These are phyloP conservation scores for Hestina assimilis DNA, from an alignment of 1,140 invertebrate genomes.

Conservation along the genomic window DNA sequence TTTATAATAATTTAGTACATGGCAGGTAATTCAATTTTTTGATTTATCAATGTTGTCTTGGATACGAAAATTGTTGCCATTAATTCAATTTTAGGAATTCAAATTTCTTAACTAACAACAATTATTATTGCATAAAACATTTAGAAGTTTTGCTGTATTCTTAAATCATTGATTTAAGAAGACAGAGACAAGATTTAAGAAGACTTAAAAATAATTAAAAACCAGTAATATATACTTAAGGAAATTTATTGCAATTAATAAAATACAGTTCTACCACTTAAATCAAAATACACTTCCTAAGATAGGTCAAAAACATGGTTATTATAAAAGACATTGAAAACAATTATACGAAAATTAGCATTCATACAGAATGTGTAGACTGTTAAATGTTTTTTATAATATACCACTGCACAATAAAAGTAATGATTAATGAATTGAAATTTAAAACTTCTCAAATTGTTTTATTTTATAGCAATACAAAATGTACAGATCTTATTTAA, in stretches of 20 bases:
- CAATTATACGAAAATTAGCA: neutral
- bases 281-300: neutral
- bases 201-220: no score
- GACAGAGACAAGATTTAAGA: no score
- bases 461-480: neutral
- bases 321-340: no score
- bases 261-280: constrained; percentile 8
- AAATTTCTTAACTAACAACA: no score
- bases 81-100: neutral
- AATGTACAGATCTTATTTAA: neutral
- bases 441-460: neutral
- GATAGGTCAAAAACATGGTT: neutral
- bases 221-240: neutral
- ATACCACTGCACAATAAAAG: neutral
- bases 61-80: constrained; percentile 9
- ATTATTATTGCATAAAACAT: no score
- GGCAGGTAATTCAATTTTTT: neutral
- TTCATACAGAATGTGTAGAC: neutral
- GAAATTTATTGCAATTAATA: constrained; percentile 6
- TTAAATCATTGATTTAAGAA: no score
- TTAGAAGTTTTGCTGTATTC: no score
- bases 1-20: neutral
- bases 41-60: constrained; percentile 9
- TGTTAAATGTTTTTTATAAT: neutral
- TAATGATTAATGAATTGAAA: neutral